Conservation (phyloP, 2,113 vertebrate genomes). For the Callipepla californica region DNA sequence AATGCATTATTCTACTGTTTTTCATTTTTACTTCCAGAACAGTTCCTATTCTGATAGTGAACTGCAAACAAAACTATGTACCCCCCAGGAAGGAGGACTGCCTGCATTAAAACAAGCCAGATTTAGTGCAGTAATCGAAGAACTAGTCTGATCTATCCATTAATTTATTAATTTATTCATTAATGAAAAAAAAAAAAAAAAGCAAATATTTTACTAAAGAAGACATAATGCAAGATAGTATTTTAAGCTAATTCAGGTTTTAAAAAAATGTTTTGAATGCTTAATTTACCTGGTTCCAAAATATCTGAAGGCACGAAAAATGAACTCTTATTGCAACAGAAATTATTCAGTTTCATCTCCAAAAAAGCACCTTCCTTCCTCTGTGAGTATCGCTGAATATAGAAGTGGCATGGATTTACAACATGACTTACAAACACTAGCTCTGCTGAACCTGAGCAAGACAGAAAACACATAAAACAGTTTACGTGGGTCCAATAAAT, state of each 20-base stretch:
- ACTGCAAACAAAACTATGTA: neutral
- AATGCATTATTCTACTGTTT: neutral
- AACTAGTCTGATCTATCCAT: neutral
- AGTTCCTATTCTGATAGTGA: neutral
- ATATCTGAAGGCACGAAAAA: conserved; percentile 74
- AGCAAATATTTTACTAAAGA: neutral
- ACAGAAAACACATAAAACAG: neutral
- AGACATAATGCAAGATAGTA: neutral
- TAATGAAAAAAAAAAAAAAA: neutral
- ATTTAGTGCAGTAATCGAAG: neutral
- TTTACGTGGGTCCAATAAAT: neutral
- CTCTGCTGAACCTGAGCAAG: conserved; percentile 68
- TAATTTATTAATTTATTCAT: neutral
- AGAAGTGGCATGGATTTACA: conserved; percentile 90
- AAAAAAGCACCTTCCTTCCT: conserved; percentile 74
- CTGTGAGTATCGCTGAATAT: conserved; percentile 83
- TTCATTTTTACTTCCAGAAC: neutral
- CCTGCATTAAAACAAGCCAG: neutral
- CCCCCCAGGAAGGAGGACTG: neutral
- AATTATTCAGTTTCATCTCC: conserved; percentile 77
- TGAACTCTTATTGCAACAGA: conserved; percentile 70
- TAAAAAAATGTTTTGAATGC: neutral
- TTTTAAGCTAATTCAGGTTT: neutral
- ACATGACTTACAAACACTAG: conserved; percentile 87
- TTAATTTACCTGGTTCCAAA: conserved; percentile 83